A percentile compares a stretch with the other conserved stretches of the same genome.
Evolutionary conservation across 2,888 invertebrate species (phyloP).

Genomic region (Dusona sp.): DNA sequence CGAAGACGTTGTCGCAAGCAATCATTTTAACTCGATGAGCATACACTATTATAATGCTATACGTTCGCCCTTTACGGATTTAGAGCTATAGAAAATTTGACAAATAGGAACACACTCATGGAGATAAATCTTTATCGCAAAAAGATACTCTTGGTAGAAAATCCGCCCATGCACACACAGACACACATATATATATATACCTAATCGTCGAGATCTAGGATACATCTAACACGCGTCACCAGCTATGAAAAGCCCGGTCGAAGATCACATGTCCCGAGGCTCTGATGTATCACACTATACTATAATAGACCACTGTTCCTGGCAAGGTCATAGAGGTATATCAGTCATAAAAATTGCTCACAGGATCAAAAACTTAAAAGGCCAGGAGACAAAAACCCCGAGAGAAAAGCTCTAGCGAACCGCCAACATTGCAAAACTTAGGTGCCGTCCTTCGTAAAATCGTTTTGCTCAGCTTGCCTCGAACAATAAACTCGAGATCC

Average conservation of each 20-base stretch:
- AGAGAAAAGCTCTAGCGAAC: not conserved
- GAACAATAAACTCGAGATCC: conserved; percentile 30
- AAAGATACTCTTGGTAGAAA: not conserved
- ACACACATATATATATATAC: not conserved
- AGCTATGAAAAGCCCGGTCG: conserved; percentile 7
- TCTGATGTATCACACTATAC: conserved; percentile 4
- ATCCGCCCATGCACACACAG: not conserved
- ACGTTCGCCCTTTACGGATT: not conserved
- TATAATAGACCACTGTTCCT: not conserved
- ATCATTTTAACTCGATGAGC: not conserved
- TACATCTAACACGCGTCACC: not conserved
- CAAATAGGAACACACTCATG: conserved; percentile 14
- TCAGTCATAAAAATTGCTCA: conserved; percentile 2
- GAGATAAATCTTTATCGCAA: conserved; percentile 24
- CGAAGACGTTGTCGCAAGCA: not conserved
- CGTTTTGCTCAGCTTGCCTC: conserved; percentile 23
- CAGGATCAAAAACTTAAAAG: conserved; percentile 12
- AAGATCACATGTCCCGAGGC: not conserved
- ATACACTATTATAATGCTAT: not conserved
- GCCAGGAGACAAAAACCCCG: not conserved
- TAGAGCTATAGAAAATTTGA: conserved; percentile 28
- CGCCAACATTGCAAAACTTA: not conserved
- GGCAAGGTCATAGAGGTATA: not conserved
- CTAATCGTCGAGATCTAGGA: not conserved
- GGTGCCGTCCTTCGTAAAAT: not conserved